These are phyloP conservation scores for Lagopus leucura DNA, from an alignment of 2,113 vertebrate genomes.

Conservation along the genomic window DNA sequence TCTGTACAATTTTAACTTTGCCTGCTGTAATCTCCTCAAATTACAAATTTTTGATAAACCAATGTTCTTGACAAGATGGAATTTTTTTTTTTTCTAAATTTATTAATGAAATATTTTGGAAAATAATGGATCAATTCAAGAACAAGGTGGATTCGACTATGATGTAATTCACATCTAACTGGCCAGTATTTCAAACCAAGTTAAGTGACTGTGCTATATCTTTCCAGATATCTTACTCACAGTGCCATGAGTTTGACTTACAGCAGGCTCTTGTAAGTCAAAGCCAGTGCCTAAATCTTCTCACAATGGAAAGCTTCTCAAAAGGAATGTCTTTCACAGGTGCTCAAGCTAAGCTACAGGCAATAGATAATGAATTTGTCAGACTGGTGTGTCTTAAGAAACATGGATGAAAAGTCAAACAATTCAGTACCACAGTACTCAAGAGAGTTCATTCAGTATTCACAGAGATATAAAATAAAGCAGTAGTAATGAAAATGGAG, in stretches of 20 bases:
- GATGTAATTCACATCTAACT: background rate
- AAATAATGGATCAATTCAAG: background rate
- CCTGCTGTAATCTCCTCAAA: background rate
- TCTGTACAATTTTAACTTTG: background rate
- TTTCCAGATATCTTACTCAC: background rate
- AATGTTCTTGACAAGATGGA: background rate
- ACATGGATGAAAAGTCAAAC: background rate
- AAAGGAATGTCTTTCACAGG: background rate
- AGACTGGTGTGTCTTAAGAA: background rate
- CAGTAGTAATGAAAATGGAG: conserved; percentile 7
- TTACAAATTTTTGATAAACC: background rate
- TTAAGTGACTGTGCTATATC: background rate
- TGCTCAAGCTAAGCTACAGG: background rate
- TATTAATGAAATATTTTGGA: background rate
- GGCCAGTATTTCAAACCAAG: background rate
- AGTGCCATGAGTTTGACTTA: background rate
- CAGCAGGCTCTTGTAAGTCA: background rate
- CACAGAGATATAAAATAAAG: conserved; percentile 14
- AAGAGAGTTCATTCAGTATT: background rate
- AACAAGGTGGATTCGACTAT: background rate
- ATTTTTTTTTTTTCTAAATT: background rate
- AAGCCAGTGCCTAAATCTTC: background rate
- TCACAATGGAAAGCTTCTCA: too few relatives aligned
- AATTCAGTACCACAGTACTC: background rate
- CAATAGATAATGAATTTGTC: background rate